These are phyloP conservation scores for Acholoe squamosa DNA, from an alignment of 2,888 invertebrate genomes.

Conservation along the genomic window DNA sequence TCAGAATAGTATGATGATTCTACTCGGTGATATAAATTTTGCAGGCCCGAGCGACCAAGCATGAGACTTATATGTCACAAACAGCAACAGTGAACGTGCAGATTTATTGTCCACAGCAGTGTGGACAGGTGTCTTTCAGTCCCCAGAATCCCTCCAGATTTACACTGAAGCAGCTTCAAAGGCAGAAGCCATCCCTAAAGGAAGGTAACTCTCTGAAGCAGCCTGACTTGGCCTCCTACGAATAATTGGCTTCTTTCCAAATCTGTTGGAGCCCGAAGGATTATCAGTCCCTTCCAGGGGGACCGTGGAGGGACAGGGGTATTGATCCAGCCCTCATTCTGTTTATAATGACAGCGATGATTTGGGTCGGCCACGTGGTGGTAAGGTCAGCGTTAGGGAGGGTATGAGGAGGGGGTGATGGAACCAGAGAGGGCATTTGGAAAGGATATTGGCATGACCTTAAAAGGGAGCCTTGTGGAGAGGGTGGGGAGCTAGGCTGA, in stretches of 20 bases:
- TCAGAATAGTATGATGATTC: too few species aligned
- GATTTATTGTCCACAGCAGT: background rate
- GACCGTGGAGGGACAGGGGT: background rate
- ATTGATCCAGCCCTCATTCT: slow-evolving; percentile 10
- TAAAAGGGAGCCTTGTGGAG: background rate
- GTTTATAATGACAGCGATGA: slow-evolving; percentile 52
- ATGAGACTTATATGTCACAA: background rate
- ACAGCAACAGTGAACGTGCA: background rate
- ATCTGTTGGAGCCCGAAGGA: slow-evolving; percentile 12
- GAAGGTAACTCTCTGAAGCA: background rate
- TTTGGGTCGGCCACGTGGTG: slow-evolving; percentile 38
- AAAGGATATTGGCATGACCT: background rate
- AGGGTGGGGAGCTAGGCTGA: slow-evolving; percentile 18
- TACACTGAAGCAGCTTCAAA: slow-evolving; percentile 47
- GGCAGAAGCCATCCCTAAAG: background rate
- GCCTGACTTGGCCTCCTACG: background rate
- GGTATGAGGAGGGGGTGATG: background rate
- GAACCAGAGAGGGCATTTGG: background rate
- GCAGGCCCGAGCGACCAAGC: too few species aligned
- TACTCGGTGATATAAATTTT: too few species aligned
- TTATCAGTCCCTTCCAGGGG: slow-evolving; percentile 42
- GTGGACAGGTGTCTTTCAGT: slow-evolving; percentile 39
- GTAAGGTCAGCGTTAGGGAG: background rate
- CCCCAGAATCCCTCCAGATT: slow-evolving; percentile 10
- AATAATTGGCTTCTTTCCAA: slow-evolving; percentile 32